Base-by-base conservation (phyloP, 2,797 vertebrate genomes). In the Oceanodroma leucorhoa region DNA sequence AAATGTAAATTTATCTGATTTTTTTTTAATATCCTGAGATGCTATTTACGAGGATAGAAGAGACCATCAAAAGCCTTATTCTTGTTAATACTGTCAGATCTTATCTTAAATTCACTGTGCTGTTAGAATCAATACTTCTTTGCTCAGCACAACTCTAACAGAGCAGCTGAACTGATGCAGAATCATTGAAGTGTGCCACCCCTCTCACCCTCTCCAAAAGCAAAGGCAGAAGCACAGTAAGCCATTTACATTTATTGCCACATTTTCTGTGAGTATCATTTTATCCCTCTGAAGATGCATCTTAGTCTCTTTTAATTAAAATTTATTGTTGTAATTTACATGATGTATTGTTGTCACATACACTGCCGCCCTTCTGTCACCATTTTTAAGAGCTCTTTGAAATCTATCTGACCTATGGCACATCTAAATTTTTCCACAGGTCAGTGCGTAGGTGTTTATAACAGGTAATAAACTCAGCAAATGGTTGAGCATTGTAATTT, bases 121-220 rank as follows among this genome's bases (percentile, higher is more conserved):
- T 72, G 21, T 76, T 84, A 69, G 51, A 67, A 93, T 96, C 90
- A 88, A 84, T 96, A 94, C 73, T 89, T 90, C 79, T 69, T 85
- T 91, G n/a, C 65, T 95, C 83, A 96, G 66, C 55, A 90, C 24
- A 82, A 78, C 38, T 81, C 61, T 78, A 67, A 76, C 6, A 83
- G 7, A 80, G 66, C 46, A 72, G 45, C 16, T 81, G 65, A 94
- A 71, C 14, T 58, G 48, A 78, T 75, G 43, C 30, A 66, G 43
- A 55, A 46, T 50, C 76, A 90, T 41, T 71, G 57, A 90, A 92
- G 51, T 41, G 29, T 82, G 26, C 64, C 67, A 73, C 61, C 23
- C 10, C 10, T 17, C 48, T 65, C 22, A 73, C 27, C 43, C 18
- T 79, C 48, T 89, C 57, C 41, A 50, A 77, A 93, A 66, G 41